Base-by-base conservation (phyloP, 1,140 invertebrate species). In the Agrilus planipennis region DNA sequence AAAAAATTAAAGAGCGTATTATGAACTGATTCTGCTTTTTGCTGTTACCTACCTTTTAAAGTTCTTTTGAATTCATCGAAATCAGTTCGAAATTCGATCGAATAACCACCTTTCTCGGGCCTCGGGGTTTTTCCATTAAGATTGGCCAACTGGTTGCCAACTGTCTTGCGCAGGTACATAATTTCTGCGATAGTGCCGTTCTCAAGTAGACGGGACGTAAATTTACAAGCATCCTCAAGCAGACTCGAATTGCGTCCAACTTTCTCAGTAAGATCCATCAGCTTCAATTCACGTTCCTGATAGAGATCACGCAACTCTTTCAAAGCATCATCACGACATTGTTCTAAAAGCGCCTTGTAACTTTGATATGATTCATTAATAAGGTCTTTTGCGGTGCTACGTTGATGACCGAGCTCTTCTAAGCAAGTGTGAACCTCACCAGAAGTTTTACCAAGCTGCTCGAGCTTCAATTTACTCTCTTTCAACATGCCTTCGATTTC, bases 341-440 rank as follows among this genome's bases (percentile, higher is more conserved):
- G 76, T 50, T 92, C 86, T 31, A 93, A 62, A 36, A 86, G 67
- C 20, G 79, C 79, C 61, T 87, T 87, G 52, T 85, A 91, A 58
- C 74, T 77, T 54, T 80, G 75, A 67, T 84, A 89, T 34, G 85
- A 80, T 62, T 92, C 86, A 34, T 83, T 75, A 46, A 94, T 88
- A 22, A 85, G 68, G 53, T 75, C 77, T 53, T 81, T 82, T n/a
- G 86, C 87, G 57, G 81, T 78, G 57, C 90, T 87, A 45, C 83
- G 77, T 60, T 91, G 86, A 49, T 76, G 70, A 59, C 91, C 83
- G 15, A 92, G 60, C 44, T 92, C 88, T 37, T 80, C 79, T n/a
- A 93, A 64, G 16, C 79, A 77, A 53, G 76, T 81, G 50, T 84
- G 79, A 25, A 91, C 63, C 44, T 74, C 76, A 19, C 70, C 69